phyloP scores from a whole-genome alignment of 1,140 invertebrate genomes.

The Drosophila parvula region DNA sequence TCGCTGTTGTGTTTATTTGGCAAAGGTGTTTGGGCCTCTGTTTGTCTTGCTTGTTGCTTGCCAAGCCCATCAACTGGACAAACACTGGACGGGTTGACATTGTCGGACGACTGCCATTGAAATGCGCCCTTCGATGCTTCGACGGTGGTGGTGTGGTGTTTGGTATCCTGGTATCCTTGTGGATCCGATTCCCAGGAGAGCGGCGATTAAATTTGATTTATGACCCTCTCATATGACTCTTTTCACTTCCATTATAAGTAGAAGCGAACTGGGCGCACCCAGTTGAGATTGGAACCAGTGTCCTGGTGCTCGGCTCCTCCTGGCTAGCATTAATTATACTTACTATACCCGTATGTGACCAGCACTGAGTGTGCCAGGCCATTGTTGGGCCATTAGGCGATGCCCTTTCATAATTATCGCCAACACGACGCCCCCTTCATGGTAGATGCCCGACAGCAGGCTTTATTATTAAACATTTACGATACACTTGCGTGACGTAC shows the following conservation, averaged over 20 bases:
- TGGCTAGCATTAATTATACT: conserved; percentile 40
- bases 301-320: background rate
- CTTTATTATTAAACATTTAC: conserved; percentile 61
- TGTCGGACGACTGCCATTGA: conserved; percentile 9
- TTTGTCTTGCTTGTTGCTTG: conserved; percentile 35
- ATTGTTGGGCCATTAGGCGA: conserved; percentile 33
- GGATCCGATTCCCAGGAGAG: conserved; percentile 11
- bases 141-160: background rate
- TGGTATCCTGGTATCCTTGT: background rate
- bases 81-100: conserved; percentile 17
- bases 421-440: conserved; percentile 8
- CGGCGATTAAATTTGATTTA: conserved; percentile 32
- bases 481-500: conserved; percentile 28
- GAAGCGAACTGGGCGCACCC: conserved; percentile 14
- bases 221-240: conserved; percentile 3
- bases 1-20: conserved; percentile 18
- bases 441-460: conserved; percentile 45
- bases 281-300: conserved; percentile 3
- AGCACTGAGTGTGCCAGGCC: background rate
- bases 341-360: conserved; percentile 20
- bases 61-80: conserved; percentile 38
- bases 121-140: conserved; percentile 4
- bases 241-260: background rate
- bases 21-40: conserved; percentile 45
- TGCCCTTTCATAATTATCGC: conserved; percentile 41